Conservation (phyloP, 2,113 vertebrate species). For the Mormyrus lacerda region DNA sequence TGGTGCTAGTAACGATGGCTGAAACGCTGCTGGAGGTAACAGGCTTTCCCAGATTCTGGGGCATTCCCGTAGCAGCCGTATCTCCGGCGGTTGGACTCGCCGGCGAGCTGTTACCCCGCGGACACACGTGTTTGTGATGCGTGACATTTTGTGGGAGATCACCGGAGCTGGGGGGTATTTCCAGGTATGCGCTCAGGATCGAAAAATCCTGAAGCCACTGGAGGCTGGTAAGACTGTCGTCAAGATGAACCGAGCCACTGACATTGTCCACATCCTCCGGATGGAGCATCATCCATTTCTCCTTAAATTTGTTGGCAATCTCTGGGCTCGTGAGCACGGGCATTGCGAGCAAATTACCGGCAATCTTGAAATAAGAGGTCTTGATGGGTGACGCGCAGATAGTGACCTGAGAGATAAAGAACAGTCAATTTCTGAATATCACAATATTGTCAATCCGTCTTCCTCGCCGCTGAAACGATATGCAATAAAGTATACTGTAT, state of each 20-base stretch:
- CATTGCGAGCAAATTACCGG: constrained; percentile 46
- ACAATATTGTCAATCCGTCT: neutral
- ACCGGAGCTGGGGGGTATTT: constrained; percentile 46
- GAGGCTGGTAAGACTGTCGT: constrained; percentile 77
- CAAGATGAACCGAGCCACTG: constrained; percentile 50
- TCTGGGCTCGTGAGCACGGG: constrained; percentile 62
- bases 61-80: constrained; percentile 64
- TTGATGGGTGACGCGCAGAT: neutral
- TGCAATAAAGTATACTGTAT: neutral
- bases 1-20: constrained; percentile 33
- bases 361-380: neutral
- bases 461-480: neutral
- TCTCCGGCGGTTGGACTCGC: constrained; percentile 72
- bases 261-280: constrained; percentile 49
- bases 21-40: constrained; percentile 54
- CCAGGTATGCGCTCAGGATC: constrained; percentile 63
- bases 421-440: constrained; percentile 7
- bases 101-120: constrained; percentile 58
- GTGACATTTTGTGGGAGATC: constrained; percentile 50
- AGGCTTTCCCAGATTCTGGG: constrained; percentile 56
- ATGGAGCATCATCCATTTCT: constrained; percentile 57
- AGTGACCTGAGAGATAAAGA: neutral
- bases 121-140: constrained; percentile 45
- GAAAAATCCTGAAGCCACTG: constrained; percentile 82
- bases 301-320: constrained; percentile 58